These are phyloP conservation scores for Arrhamphus sclerolepis DNA, from an alignment of 2,797 vertebrate genomes.

Conservation along the genomic window DNA sequence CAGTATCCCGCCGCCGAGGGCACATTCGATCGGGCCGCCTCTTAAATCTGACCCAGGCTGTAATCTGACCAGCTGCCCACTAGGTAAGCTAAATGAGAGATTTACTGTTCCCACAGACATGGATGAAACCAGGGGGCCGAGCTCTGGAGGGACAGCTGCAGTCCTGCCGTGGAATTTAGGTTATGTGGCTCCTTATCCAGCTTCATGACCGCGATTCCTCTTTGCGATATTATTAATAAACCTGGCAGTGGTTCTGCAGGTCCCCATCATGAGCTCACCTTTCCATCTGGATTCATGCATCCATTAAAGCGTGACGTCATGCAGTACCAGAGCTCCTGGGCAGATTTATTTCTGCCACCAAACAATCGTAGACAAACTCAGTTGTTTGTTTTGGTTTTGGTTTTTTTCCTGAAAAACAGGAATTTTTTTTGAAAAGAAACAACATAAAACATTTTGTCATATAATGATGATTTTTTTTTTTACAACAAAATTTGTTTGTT, in stretches of 20 bases:
- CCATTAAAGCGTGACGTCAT: not conserved
- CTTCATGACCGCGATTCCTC: conserved; percentile 40
- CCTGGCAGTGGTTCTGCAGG: conserved; percentile 20
- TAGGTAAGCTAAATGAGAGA: conserved; percentile 23
- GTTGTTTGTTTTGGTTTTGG: too few species aligned
- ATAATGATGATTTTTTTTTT: too few species aligned
- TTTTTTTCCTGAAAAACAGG: too few species aligned
- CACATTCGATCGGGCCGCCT: conserved; percentile 22
- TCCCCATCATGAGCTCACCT: conserved; percentile 17
- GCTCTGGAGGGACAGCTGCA: conserved; percentile 53
- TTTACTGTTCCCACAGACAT: conserved; percentile 29
- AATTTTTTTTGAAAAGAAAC: too few species aligned
- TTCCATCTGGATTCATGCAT: not conserved
- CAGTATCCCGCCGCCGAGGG: conserved; percentile 38
- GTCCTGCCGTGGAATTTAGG: conserved; percentile 23
- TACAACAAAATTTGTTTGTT: too few species aligned
- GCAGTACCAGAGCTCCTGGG: too few species aligned
- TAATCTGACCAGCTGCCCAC: conserved; percentile 42
- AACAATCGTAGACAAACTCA: too few species aligned
- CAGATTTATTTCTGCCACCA: too few species aligned
- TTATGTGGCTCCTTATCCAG: conserved; percentile 30
- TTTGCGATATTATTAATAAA: conserved; percentile 56
- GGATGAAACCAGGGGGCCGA: not conserved
- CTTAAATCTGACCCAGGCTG: conserved; percentile 32
- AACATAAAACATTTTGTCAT: too few species aligned